Evolutionary conservation across 2,888 invertebrate species (phyloP), one percentile per base, ranked within the genome.

Genomic region (Drosophila meridionalis): DNA sequence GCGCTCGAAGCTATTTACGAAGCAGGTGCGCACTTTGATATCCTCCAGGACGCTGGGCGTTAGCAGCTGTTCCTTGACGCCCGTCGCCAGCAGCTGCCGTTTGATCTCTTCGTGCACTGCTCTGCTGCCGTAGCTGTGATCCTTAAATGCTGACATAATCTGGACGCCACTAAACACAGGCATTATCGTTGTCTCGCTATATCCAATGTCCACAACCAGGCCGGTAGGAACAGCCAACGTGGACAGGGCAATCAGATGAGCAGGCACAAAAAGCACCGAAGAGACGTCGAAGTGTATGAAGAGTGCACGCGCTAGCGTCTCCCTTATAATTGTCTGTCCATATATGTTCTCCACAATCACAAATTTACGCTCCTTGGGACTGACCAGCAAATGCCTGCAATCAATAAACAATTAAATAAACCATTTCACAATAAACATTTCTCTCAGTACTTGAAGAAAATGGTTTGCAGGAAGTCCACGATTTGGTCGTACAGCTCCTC

Each of bases 271-370:
- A 87, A 97, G 93, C 60, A 97, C 94, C 0, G 96, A 96, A 0
- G 96, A 95, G 57, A 96, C 97, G 95, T 99, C 98, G 94, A 97
- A 99, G 92, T 99, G 98, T 65, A 95, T 94, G 92, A 98, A 99
- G n/a, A 99, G 94, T 28, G 98, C 98, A 92, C 96, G 97, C 0
- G 98, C 98, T 11, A 99, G 94, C 0, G 97, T 97, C 90, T 99
- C 97, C 70, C 98, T 94, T 91, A 98, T 96, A 63, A 95, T 93
- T 0, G 97, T 97, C 4, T 96, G 96, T 40, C 96, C 96, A 28
- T 99, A 94, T 12, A 98, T 94, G 5, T 98, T 98, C 93, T 99
- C 99, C 28, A 99, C 96, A 38, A 99, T 94, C 6, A 99, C 96
- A 42, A 99, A 96, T 92, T 97, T 96, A 30, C 98, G 95, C 89